Evolutionary conservation across 35 echinoderm and acorn worm species (phyloP), one percentile per base, ranked within the genome.

Genomic region (Apostichopus japonicus): DNA sequence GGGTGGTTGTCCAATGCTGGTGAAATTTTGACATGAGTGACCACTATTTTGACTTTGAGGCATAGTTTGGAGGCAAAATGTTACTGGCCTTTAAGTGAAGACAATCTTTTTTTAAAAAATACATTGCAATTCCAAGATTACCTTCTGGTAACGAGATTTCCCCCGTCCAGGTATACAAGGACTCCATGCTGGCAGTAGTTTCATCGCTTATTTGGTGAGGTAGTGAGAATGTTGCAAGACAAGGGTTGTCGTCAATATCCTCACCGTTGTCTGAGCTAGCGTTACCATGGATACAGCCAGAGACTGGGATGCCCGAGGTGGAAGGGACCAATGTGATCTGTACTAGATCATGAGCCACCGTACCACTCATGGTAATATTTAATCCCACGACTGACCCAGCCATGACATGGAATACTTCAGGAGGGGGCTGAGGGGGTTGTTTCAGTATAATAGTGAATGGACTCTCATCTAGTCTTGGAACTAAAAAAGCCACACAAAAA

Each of bases 271-370:
- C 16, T 5, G n/a, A 16, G n/a, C 14, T 72, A 8, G 61, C 13
- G 56, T 73, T 19, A 89, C 33, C 24, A 89, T 75, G 71, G 71
- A 75, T 65, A 73, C 86, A 89, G 14, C 57, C 86, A 73, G 13
- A 27, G 33, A 89, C 61, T 54, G 86, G 61, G n/a, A 63, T 65
- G 10, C 57, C 22, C 3, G 23, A 63, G 15, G 52, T 75, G 1
- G 86, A 89, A 17, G 86, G 86, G 33, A 89, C 23, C 86, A 89
- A 73, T 15, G 86, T 51, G 21, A 89, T 25, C n/a, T 89, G 86
- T 6, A 89, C n/a, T 1, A 11, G 86, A 8, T 51, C 59, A 53
- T 7, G 3, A 8, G 16, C 5, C 10, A 5, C 51, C 33, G 4
- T 54, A 21, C 44, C 23, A 6, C 22, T 51, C 59, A 13, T 52